Percentiles rank a stretch among this genome's conserved stretches.
These are phyloP conservation scores for Nasonia oneida DNA, from an alignment of 2,888 invertebrate genomes.

Conservation along the genomic window DNA sequence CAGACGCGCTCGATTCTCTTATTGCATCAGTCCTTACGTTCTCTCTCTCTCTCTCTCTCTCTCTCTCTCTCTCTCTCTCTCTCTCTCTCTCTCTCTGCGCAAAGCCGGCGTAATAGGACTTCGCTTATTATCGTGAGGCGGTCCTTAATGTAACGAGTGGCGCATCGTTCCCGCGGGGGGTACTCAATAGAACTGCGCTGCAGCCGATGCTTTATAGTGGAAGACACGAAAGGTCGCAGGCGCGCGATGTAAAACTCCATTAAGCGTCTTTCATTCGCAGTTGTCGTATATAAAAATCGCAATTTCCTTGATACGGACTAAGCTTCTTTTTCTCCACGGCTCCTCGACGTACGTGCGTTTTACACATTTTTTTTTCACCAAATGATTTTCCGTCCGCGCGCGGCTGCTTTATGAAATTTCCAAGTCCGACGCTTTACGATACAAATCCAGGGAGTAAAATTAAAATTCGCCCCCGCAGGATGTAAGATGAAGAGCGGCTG, in stretches of 20 bases:
- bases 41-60: background rate
- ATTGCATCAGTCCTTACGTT: constrained; percentile 1
- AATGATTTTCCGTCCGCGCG: background rate
- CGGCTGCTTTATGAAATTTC: background rate
- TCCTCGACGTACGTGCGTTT: background rate
- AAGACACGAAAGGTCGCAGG: background rate
- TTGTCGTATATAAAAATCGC: constrained; percentile 47
- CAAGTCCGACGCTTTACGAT: background rate
- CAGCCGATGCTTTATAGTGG: constrained; percentile 44
- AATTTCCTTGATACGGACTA: constrained; percentile 27
- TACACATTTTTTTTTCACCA: background rate
- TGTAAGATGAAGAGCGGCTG: background rate
- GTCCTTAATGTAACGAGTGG: constrained; percentile 52
- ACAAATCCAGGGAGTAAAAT: background rate
- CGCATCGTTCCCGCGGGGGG: constrained; percentile 16
- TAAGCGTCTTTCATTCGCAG: constrained; percentile 52
- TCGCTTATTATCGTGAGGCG: constrained; percentile 51
- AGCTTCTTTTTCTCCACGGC: background rate
- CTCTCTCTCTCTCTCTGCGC: background rate
- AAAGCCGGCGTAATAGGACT: constrained; percentile 27
- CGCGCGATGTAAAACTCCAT: constrained; percentile 49
- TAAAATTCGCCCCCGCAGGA: background rate
- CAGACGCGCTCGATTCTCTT: constrained; percentile 37
- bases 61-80: no score
- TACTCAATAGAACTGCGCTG: constrained; percentile 48